Evolutionary conservation across 2,113 vertebrate species (phyloP).

Genomic region (Gymnogyps californianus): DNA sequence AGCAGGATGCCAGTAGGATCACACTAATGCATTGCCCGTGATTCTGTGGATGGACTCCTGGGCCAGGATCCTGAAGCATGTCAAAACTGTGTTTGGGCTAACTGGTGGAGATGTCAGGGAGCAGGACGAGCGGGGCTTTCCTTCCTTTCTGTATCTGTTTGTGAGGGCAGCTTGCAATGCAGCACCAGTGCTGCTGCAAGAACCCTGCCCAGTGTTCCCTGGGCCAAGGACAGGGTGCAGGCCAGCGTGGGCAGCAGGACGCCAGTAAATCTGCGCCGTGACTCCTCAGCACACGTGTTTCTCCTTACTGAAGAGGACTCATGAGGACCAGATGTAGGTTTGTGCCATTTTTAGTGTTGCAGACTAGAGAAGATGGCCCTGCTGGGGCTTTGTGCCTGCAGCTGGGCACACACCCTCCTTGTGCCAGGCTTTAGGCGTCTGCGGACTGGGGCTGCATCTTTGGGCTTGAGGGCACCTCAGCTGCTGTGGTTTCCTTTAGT

Average conservation of each 20-base stretch:
- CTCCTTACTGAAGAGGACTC: not conserved
- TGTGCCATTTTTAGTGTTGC: not conserved
- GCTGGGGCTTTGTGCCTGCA: not conserved
- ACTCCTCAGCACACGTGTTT: not conserved
- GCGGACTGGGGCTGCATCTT: not conserved
- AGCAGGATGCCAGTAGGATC: not conserved
- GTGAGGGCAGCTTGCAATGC: not conserved
- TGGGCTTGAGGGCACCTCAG: not conserved
- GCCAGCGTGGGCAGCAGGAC: not conserved
- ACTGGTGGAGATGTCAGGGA: not conserved
- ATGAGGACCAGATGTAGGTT: rapidly evolving
- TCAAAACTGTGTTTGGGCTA: not conserved
- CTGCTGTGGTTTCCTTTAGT: not conserved
- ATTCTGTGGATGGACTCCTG: not conserved
- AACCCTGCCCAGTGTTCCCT: rapidly evolving
- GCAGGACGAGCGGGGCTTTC: rapidly evolving
- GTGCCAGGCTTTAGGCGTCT: not conserved
- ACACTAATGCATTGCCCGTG: rapidly evolving
- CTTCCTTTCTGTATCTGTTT: not conserved
- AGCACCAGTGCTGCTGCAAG: not conserved
- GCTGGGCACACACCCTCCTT: not conserved
- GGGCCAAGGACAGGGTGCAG: not conserved
- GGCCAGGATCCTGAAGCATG: not conserved
- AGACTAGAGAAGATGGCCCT: rapidly evolving
- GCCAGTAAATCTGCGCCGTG: rapidly evolving